A percentile compares a stretch with the other conserved stretches of the same genome.
Conservation (phyloP, 2,113 vertebrate species). For the Pseudorhombus dupliciocellatus region DNA sequence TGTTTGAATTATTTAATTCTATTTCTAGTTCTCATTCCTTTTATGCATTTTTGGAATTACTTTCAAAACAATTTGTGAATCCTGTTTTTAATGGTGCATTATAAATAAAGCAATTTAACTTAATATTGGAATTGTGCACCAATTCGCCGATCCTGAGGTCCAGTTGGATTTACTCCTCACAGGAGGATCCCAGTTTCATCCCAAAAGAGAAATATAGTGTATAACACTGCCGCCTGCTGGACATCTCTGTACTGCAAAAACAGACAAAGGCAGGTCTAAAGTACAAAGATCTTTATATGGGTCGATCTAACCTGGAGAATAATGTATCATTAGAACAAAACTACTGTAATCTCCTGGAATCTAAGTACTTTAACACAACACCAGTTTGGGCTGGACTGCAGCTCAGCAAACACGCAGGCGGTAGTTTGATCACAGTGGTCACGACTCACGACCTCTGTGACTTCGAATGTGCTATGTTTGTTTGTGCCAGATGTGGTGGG, state of each 20-base stretch:
- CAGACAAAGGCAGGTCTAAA: not conserved
- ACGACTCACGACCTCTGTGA: not conserved
- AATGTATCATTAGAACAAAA: not conserved
- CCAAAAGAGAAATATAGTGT: slow-evolving; percentile 1
- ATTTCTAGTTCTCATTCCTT: not conserved
- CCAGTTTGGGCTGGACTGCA: not conserved
- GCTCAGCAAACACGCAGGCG: not conserved
- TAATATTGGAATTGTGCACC: not conserved
- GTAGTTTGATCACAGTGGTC: not conserved
- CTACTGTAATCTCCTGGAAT: not conserved
- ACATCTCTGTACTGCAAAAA: slow-evolving; percentile 6
- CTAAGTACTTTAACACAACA: not conserved
- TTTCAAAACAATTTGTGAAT: not conserved
- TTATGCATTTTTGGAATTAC: not conserved
- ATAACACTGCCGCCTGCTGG: slow-evolving; percentile 66
- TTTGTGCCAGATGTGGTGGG: slow-evolving; percentile 13
- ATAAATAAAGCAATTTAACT: not conserved
- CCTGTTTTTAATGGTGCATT: not conserved
- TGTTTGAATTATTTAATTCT: too few relatives aligned
- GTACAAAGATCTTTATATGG: not conserved
- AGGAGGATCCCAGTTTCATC: not conserved
- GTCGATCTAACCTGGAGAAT: not conserved
- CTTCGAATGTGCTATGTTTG: slow-evolving; percentile 5
- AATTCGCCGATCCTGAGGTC: not conserved
- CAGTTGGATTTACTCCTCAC: not conserved